A percentile compares a stretch with the other conserved stretches of the same genome.
These are phyloP conservation scores for Telmatherina bonti DNA, from an alignment of 2,797 vertebrate genomes.

Conservation along the genomic window DNA sequence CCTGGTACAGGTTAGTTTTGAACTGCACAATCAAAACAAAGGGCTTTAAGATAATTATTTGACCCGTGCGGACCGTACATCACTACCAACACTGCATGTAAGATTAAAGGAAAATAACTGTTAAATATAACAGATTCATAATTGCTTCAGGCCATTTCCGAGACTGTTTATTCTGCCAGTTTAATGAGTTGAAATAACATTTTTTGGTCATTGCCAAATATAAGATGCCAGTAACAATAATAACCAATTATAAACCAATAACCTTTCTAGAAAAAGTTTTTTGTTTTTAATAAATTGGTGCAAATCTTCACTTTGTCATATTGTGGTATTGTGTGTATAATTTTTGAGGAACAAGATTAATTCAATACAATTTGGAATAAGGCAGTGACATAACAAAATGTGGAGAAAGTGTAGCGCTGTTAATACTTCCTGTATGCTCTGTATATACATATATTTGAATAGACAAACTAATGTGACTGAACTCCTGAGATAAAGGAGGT, in stretches of 20 bases:
- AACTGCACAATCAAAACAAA: background rate
- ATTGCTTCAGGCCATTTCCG: background rate
- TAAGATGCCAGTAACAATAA: background rate
- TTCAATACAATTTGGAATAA: too few relatives aligned
- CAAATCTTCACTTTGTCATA: too few relatives aligned
- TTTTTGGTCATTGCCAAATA: background rate
- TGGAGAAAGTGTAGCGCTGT: too few relatives aligned
- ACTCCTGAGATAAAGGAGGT: too few relatives aligned
- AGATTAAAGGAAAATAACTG: background rate
- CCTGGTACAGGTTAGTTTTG: conserved; percentile 92
- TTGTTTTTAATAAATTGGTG: too few relatives aligned
- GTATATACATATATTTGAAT: too few relatives aligned
- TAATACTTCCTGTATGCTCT: too few relatives aligned
- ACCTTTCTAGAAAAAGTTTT: background rate
- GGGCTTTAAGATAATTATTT: background rate
- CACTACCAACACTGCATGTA: background rate
- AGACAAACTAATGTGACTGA: too few relatives aligned
- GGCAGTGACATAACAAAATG: too few relatives aligned
- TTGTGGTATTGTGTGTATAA: too few relatives aligned
- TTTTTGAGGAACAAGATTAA: too few relatives aligned
- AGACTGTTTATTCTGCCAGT: background rate
- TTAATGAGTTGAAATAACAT: background rate
- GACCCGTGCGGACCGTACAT: background rate
- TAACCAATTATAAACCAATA: background rate
- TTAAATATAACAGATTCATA: background rate